A percentile compares a stretch with the other conserved stretches of the same genome.
Conservation (phyloP, 2,888 invertebrate species). For the Doris montereyensis region DNA sequence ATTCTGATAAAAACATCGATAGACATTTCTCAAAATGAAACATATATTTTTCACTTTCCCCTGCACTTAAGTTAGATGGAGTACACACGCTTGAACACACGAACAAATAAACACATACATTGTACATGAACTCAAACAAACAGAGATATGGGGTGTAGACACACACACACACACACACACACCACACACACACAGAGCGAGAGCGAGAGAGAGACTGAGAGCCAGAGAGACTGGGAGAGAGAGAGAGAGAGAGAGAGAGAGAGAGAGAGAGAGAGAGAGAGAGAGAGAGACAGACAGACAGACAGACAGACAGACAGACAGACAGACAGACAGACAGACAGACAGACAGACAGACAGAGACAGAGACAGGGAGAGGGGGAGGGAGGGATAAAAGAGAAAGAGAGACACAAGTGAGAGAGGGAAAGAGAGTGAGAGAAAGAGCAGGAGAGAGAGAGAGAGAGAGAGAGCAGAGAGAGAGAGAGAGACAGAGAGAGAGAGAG, state of each 20-base stretch:
- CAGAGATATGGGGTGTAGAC: too few species aligned
- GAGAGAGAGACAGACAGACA: neutral
- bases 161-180: too few species aligned
- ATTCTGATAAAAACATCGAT: too few species aligned
- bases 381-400: neutral
- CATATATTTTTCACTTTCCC: too few species aligned
- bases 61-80: too few species aligned
- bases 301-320: neutral
- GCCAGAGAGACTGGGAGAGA: neutral
- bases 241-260: neutral
- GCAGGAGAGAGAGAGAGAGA: constrained; percentile 5
- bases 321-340: neutral
- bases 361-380: neutral
- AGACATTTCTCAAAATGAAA: too few species aligned
- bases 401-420: neutral
- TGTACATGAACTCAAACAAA: too few species aligned
- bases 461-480: neutral
- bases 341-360: neutral
- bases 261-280: neutral
- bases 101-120: too few species aligned
- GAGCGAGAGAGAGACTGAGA: neutral
- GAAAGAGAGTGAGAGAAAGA: constrained; percentile 3
- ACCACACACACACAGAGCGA: too few species aligned
- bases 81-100: too few species aligned
- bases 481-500: constrained; percentile 12